Percentiles rank a stretch among this genome's conserved stretches.
Conservation (phyloP, 2,113 vertebrate genomes). For the Clupea harengus region DNA sequence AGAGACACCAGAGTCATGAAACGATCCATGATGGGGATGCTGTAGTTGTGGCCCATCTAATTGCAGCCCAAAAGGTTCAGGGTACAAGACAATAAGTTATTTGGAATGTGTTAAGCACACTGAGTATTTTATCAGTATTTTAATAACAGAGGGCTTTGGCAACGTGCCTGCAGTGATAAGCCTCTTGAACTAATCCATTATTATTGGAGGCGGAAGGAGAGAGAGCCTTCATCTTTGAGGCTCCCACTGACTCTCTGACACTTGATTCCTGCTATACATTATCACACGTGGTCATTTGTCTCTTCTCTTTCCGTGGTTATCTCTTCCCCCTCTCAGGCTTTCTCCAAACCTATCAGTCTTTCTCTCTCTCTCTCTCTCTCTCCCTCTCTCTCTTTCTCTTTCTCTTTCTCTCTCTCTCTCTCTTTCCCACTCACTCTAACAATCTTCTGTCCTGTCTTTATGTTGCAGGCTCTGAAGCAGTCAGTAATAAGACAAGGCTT, state of each 20-base stretch:
- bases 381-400: conserved; percentile 27
- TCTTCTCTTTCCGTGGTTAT: neutral
- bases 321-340: neutral
- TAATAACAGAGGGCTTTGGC: neutral
- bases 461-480: neutral
- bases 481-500: neutral
- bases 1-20: neutral
- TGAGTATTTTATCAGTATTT: neutral
- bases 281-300: too few relatives aligned
- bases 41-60: conserved; percentile 17
- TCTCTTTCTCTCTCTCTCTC: conserved; percentile 20
- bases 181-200: conserved; percentile 58
- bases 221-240: conserved; percentile 51
- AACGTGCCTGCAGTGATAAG: neutral
- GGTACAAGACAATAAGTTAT: conserved; percentile 1
- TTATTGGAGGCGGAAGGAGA: conserved; percentile 20
- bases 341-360: neutral
- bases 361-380: conserved; percentile 36
- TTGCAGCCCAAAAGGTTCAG: conserved; percentile 55
- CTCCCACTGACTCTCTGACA: conserved; percentile 59
- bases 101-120: neutral
- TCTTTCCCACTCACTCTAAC: conserved; percentile 28
- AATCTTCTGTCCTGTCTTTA: neutral
- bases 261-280: conserved; percentile 8
- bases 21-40: neutral